phyloP scores from a whole-genome alignment of 2,113 vertebrate species.

The Pycnonotus jocosus region DNA sequence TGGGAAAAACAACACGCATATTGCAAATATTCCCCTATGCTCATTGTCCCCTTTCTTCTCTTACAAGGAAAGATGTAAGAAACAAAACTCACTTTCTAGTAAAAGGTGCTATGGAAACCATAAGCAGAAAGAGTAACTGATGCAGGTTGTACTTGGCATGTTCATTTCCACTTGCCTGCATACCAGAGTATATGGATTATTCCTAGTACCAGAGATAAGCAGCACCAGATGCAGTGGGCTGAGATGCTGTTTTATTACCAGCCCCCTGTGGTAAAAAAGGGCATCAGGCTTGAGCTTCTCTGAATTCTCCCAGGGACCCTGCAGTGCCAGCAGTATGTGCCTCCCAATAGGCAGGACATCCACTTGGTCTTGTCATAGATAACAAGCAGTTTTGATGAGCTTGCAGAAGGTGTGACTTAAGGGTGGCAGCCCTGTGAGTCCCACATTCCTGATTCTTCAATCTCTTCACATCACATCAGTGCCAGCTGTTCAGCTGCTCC shows the following conservation, averaged over 20 bases:
- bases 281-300: background rate
- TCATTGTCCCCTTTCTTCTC: background rate
- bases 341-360: background rate
- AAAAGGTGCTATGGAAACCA: background rate
- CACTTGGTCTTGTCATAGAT: background rate
- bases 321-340: background rate
- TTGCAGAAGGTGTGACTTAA: background rate
- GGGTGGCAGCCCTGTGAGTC: background rate
- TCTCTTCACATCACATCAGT: background rate
- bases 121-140: background rate
- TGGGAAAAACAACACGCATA: fast-evolving
- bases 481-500: background rate
- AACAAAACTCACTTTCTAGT: background rate
- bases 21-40: background rate
- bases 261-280: background rate
- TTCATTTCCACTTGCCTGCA: background rate
- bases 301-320: background rate
- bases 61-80: background rate
- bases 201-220: background rate
- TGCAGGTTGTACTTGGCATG: background rate
- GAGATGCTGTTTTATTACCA: background rate
- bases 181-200: background rate
- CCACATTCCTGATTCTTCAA: background rate
- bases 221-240: background rate
- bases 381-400: background rate